Evolutionary conservation across 2,888 invertebrate genomes (phyloP).

Genomic region (Pammene fasciana): DNA sequence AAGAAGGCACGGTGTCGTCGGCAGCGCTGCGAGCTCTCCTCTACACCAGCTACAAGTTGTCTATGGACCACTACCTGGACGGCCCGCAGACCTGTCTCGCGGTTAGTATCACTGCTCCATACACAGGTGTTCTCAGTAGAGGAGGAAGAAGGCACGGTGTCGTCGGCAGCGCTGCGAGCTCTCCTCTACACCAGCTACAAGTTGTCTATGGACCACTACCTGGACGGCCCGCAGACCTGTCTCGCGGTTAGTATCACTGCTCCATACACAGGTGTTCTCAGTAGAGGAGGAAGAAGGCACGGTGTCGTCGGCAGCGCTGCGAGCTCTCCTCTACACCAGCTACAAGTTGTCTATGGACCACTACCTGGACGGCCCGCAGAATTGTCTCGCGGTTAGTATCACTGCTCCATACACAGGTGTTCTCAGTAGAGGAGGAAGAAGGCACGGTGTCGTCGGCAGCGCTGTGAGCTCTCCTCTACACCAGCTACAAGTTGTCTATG

Average conservation of each 20-base stretch:
- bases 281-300: conserved; percentile 81
- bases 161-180: conserved; percentile 85
- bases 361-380: conserved; percentile 86
- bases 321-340: conserved; percentile 87
- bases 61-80: conserved; percentile 90
- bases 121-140: conserved; percentile 82
- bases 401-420: too few relatives aligned
- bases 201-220: conserved; percentile 91
- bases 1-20: conserved; percentile 84
- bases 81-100: conserved; percentile 85
- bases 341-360: conserved; percentile 92
- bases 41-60: conserved; percentile 89
- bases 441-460: too few relatives aligned
- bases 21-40: conserved; percentile 86
- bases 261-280: conserved; percentile 81
- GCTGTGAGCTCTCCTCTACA: too few relatives aligned
- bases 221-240: conserved; percentile 86
- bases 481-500: too few relatives aligned
- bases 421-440: too few relatives aligned
- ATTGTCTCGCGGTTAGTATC: conserved; percentile 80
- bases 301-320: conserved; percentile 86
- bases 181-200: conserved; percentile 89
- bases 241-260: conserved; percentile 66
- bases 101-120: conserved; percentile 57
- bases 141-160: conserved; percentile 83